Base-by-base conservation (phyloP, 2,797 vertebrate species). In the Kryptolebias ocellatus region DNA sequence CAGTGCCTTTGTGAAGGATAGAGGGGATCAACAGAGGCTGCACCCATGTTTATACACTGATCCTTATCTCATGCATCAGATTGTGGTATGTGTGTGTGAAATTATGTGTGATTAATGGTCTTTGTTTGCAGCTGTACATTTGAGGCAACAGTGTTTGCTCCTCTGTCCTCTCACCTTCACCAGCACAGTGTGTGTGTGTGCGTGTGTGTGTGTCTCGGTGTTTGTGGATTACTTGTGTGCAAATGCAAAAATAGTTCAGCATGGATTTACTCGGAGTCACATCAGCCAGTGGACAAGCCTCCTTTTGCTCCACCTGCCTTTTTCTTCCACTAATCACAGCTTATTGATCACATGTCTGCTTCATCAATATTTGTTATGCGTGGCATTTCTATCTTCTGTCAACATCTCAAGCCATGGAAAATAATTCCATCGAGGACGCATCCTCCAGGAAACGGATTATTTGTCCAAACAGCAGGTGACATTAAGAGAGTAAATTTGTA, bases 291-390 rank as follows among this genome's bases (percentile, higher is more conserved):
- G 61, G 58, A 78, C 61, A 37, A 74, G 68, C 61, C 70, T 64
- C 46, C 60, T 5, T 44, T 16, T 68, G 72, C 71, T 56, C 77
- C 80, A 77, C 80, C 82, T 70, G 78, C 57, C 71, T 75, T 84
- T 86, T 86, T 71, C 62, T 57, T 34, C 67, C 74, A 66, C 60
- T 84, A 84, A 90, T 90, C 83, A 81, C 53, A 1, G 18, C 54
- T 53, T 74, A 91, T 89, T 53, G 87, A 92, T 87, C 61, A 52
- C 60, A 37, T 24, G 58, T 73, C 67, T 10, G 54, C 60, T 16
- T 12, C 57, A 89, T 90, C 85, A 83, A 89, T 90, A 82, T 89
- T 90, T 87, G 84, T 79, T 72, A 59, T 78, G 74, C 84, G 53
- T 68, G 61, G 60, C 76, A 83, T 88, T 88, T 83, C 78, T 72